Base-by-base conservation (phyloP, 1,140 invertebrate genomes). In the Anastatus disparis region DNA sequence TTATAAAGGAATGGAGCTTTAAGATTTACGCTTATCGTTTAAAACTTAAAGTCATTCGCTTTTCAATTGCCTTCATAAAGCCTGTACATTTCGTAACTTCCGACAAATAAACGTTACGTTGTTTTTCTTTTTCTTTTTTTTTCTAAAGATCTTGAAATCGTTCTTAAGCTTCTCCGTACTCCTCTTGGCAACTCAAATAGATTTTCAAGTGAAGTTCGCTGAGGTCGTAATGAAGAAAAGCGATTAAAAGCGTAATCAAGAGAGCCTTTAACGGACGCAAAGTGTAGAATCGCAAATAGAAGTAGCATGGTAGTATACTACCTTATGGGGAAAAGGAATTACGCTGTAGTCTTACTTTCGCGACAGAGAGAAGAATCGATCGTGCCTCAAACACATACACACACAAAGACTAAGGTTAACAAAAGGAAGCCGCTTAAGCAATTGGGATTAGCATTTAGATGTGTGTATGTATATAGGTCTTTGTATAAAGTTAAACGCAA, bases 371-470 rank as follows among this genome's bases (percentile, higher is more conserved):
- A n/a, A 50, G 46, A 22, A 58, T 58, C 55, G 55, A 42, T 35
- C 53, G 17, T 13, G 56, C 56, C n/a, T n/a, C n/a, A n/a, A n/a
- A n/a, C n/a, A n/a, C n/a, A n/a, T n/a, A n/a, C n/a, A n/a, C n/a
- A n/a, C n/a, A n/a, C n/a, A n/a, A n/a, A n/a, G n/a, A n/a, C n/a
- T n/a, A n/a, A n/a, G n/a, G 20, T 3, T 10, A 24, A 46, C 40
- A 17, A 48, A 62, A 29, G n/a, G 44, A 44, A 62, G 20, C 55
- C 55, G 17, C 55, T n/a, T n/a, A n/a, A 35, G 31, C 2, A 58
- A 58, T 26, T 29, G 42, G 29, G 27, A 75, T 72, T 72, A 75
- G 62, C 71, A 75, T 75, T 75, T 75, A 75, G 66, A 75, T 70
- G 52, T 62, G 38, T 63, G 58, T n/a, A n/a, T n/a, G n/a, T n/a